Evolutionary conservation across 2,888 invertebrate genomes (phyloP), one percentile per base, ranked within the genome.

Genomic region (Epinotia ramella): DNA sequence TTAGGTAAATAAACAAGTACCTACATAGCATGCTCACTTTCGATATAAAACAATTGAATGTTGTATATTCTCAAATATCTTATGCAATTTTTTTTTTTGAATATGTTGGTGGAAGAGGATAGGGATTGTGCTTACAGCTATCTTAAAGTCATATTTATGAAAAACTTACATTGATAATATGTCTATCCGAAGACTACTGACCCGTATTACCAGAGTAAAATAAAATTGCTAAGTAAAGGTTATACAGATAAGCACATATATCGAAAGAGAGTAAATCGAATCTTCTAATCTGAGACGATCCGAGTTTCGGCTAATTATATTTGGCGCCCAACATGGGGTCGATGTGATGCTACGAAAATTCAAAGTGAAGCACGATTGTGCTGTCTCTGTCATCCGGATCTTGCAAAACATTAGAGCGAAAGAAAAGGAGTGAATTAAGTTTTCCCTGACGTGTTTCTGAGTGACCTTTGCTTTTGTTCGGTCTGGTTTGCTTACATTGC

Each of bases 181-280:
- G 18, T 7, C 18, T 18, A 44, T 13, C 33, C 40, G 18, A 24
- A 44, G 59, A 44, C 68, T 68, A 68, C 20, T 4, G 44, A 68
- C 40, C 57, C 20, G 28, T 66, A 33, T 46, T 16, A 4, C 40
- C 28, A 18, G 18, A 56, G 24, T 60, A 12, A 53, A 66, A 20
- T 20, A 20, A 20, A 20, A 62, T 13, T 40, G 24, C 62, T 56
- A 33, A 33, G 33, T 33, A 49, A 62, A 66, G 65, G 24, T 66
- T 66, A 59, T 40, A 60, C 24, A 57, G 18, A 62, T 75, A 66
- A 64, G 70, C 74, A 44, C 72, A 76, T 79, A 79, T 79, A 81
- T 80, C 78, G 79, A 79, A 76, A 70, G 78, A 77, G 79, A 80
- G 81, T 81, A 81, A 84, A 84, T 84, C 81, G 81, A 81, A 84